Evolutionary conservation across 1,140 invertebrate species (phyloP), one percentile per base, ranked within the genome.

Genomic region (Heliconius himera): DNA sequence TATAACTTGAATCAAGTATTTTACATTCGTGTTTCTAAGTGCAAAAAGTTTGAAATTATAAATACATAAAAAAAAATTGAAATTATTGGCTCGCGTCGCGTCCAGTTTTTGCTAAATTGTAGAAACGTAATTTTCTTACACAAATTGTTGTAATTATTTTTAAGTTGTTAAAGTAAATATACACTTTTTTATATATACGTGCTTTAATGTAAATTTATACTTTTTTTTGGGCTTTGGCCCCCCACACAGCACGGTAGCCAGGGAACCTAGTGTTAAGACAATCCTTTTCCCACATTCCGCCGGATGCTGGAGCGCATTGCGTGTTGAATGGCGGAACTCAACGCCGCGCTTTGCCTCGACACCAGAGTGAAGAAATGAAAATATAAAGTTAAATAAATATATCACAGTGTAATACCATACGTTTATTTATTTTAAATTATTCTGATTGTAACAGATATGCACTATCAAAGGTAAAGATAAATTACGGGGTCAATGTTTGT

Each of bases 401-500:
- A 16, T 1, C 41, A 46, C 41, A 46, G 41, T 46, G 11, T 66
- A 16, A 66, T 66, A 22, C 60, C 60, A 66, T 29, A 66, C 22
- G 3, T 66, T 66, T 66, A 29, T 66, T 66, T 29, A 11, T 29
- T 66, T 66, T 66, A 66, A 66, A 66, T 66, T 66, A 66, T 66
- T 16, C 60, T 66, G 60, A 66, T 66, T 66, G 60, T 66, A 66
- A 66, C 22, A 29, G 60, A 66, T 66, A 66, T 66, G 60, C 22
- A 66, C 3, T 66, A 66, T 66, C 60, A 29, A 6, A 26, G 22
- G 26, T 66, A 66, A 29, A 66, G 60, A 66, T 66, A 66, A 66
- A 66, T 66, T 66, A 66, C 60, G 60, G 60, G 60, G 60, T 66
- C 60, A 66, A 66, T 66, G 60, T 66, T 66, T 66, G 60, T 66